Base-by-base conservation (phyloP, 2,797 vertebrate species). In the Macropus fuliginosus region DNA sequence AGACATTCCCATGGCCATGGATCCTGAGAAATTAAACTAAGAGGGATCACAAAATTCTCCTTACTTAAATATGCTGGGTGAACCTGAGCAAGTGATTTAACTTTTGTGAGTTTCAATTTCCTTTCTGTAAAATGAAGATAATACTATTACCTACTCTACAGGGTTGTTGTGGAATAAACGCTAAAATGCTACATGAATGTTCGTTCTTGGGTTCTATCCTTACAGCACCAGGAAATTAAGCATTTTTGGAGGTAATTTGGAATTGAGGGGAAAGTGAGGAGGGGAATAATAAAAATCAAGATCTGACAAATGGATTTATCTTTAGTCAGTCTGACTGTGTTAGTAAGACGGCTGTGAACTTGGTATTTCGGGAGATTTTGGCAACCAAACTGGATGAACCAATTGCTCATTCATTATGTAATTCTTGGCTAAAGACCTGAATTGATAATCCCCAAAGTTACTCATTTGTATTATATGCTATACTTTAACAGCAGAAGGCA, bases 371-470 rank as follows among this genome's bases (percentile, higher is more conserved):
- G 52, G 3, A 89, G 55, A 93, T 62, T 87, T 95, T 92, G 92
- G 34, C 90, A 92, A 94, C 55, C 90, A 62, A 90, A 90, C 91
- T 89, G 91, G 34, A 81, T 94, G 21, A 96, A 62, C 27, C 40
- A 1, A 14, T 3, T 52, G 46, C 74, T 97, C 50, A 55, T 93
- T 50, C 91, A 13, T 90, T 96, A 52, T 59, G 62, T 11, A 40
- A 40, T 91, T 89, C 16, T 89, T 91, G 52, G 92, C 94, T 95
- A 94, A 94, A 95, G 87, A 59, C 50, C 13, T 40, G 54, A 96
- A 81, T 90, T 93, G 46, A 50, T 46, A 81, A 9, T 2, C 66
- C n/a, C 66, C 9, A 81, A 81, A 87, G 55, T 95, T 93, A 93
- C 29, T 62, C 52, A 87, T 46, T 90, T 93, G 91, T 94, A 94